Base-by-base conservation (phyloP, 1,140 invertebrate species). In the Hirudo medicinalis region DNA sequence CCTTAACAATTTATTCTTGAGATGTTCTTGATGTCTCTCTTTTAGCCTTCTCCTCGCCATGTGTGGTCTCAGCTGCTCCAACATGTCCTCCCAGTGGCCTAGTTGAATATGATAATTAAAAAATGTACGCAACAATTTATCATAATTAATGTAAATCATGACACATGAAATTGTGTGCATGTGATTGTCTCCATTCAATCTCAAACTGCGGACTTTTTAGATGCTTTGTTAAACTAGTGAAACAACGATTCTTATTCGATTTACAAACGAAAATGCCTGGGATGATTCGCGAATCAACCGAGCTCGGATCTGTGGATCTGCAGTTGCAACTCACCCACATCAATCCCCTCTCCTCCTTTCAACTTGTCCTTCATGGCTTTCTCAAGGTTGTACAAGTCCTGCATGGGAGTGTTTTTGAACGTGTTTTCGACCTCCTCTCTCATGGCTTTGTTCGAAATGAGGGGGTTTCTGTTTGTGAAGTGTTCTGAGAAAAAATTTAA, bases 11-110 rank as follows among this genome's bases (percentile, higher is more conserved):
- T 97, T 97, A 76, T 89, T 86, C 57, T 87, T 86, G n/a, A 97
- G 83, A 80, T 93, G 92, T 73, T 91, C 88, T 82, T 95, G 90
- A 84, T 99, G 95, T 15, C 90, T 83, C 83, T 98, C 94, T 73
- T 91, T 84, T 0, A 99, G 84, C 54, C 94, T 84, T 6, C 92
- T 92, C 75, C 92, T 86, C 0, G 96, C 93, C 87, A 95, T 94
- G 81, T 97, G 91, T 8, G 94, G 94, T 86, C 92, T 94, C 4
- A 98, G 83, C 80, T 96, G 90, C 54, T 90, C 91, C 13, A 96
- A 84, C 63, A 98, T 82, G 66, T 90, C 91, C 83, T 98, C 94
- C 94, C 94, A 99, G 82, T 97, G 98, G 67, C 90, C 79, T 78
- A 71, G n/a, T 67, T 73, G 13, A 69, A 63, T 22, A 15, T 63